phyloP scores from a whole-genome alignment of 1,140 invertebrate species.

The Mizuhopecten yessoensis region DNA sequence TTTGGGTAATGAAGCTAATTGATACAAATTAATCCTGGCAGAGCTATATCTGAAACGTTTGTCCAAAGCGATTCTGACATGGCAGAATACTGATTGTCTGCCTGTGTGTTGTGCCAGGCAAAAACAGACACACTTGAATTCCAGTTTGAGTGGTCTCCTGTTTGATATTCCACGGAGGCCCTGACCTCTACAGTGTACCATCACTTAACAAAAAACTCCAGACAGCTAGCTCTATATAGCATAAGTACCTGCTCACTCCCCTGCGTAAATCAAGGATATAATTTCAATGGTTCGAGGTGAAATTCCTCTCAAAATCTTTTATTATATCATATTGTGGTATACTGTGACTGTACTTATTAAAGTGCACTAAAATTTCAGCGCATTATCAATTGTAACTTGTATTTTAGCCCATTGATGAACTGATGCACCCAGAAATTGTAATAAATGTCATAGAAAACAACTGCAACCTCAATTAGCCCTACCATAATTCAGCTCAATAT shows the following conservation, averaged over 20 bases:
- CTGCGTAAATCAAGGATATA: not conserved
- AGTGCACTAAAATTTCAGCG: too few relatives aligned
- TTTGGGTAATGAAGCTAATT: not conserved
- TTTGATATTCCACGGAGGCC: constrained; percentile 14
- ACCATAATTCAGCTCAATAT: too few relatives aligned
- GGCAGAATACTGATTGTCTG: not conserved
- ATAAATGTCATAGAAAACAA: too few relatives aligned
- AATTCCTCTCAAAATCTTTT: not conserved
- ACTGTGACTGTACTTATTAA: too few relatives aligned
- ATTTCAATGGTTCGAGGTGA: not conserved
- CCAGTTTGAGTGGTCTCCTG: not conserved
- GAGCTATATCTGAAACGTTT: not conserved
- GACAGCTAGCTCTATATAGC: not conserved
- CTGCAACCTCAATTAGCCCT: too few relatives aligned
- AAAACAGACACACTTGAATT: constrained; percentile 4
- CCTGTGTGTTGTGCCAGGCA: not conserved
- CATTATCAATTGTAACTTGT: too few relatives aligned
- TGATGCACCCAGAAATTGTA: too few relatives aligned
- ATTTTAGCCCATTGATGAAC: too few relatives aligned
- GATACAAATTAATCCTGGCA: not conserved
- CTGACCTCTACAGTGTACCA: not conserved
- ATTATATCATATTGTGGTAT: too few relatives aligned
- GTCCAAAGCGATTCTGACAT: not conserved
- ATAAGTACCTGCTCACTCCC: not conserved
- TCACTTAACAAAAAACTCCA: not conserved